A percentile compares a stretch with the other conserved stretches of the same genome.
phyloP scores from a whole-genome alignment of 2,113 vertebrate genomes.

The Anarhynchus alexandrinus region DNA sequence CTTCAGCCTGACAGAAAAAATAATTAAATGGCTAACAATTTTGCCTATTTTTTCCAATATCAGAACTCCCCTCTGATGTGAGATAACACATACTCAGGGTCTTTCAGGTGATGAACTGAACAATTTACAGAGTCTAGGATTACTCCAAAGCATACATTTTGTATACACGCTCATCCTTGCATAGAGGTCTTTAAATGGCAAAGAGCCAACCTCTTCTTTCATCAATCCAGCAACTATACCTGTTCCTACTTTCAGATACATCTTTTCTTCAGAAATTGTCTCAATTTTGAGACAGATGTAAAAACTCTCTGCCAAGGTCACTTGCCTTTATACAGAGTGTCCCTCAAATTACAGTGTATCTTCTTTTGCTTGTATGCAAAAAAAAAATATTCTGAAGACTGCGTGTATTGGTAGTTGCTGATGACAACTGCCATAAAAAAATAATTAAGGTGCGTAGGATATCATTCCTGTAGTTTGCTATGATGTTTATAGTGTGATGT shows the following conservation, averaged over 20 bases:
- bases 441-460: not conserved
- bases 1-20: not conserved
- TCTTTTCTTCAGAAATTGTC: not conserved
- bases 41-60: not conserved
- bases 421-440: not conserved
- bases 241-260: not conserved
- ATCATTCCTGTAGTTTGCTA: not conserved
- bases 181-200: not conserved
- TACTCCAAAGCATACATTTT: not conserved
- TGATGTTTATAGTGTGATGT: not conserved
- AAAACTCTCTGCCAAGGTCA: not conserved
- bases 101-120: not conserved
- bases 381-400: not conserved
- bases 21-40: not conserved
- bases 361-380: not conserved
- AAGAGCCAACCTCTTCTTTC: not conserved
- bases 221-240: not conserved
- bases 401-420: not conserved
- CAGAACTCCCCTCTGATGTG: not conserved
- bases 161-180: not conserved
- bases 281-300: not conserved
- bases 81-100: not conserved
- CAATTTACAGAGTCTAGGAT: not conserved
- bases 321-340: not conserved
- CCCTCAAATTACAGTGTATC: not conserved